Conservation (phyloP, 1,140 invertebrate species). For the Vollenhovia emeryi region DNA sequence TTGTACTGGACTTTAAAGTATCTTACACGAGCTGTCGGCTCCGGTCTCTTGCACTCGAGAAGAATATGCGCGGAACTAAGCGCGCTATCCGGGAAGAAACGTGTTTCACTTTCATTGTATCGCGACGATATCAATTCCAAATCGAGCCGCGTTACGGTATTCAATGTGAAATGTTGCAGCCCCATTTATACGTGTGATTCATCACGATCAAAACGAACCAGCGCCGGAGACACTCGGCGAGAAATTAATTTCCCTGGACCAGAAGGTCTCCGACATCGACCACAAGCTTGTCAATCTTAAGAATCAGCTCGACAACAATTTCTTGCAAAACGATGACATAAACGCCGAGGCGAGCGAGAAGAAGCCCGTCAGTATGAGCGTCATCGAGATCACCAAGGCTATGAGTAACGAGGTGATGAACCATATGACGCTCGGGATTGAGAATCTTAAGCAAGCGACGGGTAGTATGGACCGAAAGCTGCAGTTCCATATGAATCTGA, state of each 20-base stretch:
- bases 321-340: constrained; percentile 91
- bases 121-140: not conserved
- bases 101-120: not conserved
- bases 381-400: constrained; percentile 92
- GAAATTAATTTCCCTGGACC: constrained; percentile 89
- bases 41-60: too few relatives aligned
- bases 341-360: constrained; percentile 94
- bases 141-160: not conserved
- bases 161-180: constrained; percentile 66
- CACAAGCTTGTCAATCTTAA: constrained; percentile 91
- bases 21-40: too few relatives aligned
- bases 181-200: constrained; percentile 79
- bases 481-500: constrained; percentile 93
- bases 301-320: constrained; percentile 93
- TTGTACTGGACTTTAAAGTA: not conserved
- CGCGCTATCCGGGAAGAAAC: too few relatives aligned
- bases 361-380: constrained; percentile 92
- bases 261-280: constrained; percentile 93
- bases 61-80: too few relatives aligned
- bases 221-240: constrained; percentile 77
- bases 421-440: constrained; percentile 91
- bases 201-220: constrained; percentile 76
- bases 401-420: constrained; percentile 91
- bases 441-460: constrained; percentile 90
- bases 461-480: constrained; percentile 92